Conservation (phyloP, 2,797 vertebrate genomes). For the Myotis vivesi region DNA sequence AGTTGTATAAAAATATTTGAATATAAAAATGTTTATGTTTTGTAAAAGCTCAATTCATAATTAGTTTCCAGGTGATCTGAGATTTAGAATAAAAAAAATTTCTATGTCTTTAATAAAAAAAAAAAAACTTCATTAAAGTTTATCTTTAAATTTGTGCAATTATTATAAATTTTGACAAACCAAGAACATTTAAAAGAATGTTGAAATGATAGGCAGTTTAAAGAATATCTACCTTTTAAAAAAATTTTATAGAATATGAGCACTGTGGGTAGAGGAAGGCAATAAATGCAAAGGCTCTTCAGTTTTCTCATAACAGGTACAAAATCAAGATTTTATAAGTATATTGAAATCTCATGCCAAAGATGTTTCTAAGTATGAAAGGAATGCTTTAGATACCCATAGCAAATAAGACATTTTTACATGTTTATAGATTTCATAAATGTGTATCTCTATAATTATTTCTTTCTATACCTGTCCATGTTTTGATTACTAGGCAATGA, state of each 20-base stretch:
- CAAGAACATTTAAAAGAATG: background rate
- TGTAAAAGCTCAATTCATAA: background rate
- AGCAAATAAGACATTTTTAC: background rate
- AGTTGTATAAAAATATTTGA: background rate
- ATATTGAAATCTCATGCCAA: background rate
- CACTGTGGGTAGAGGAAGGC: background rate
- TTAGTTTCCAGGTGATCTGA: background rate
- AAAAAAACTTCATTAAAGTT: background rate
- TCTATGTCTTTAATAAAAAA: background rate
- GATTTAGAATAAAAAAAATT: constrained; percentile 24
- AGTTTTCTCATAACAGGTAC: background rate
- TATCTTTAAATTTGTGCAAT: background rate
- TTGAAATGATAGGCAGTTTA: background rate
- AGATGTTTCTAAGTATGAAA: background rate
- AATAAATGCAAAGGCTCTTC: background rate
- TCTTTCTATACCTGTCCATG: background rate
- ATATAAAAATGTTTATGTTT: background rate
- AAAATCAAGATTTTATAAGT: constrained; percentile 34
- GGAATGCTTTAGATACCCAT: background rate
- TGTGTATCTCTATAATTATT: background rate
- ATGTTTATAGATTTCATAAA: background rate
- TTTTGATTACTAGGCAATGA: constrained; percentile 4
- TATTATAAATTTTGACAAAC: background rate
- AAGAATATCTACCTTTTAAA: background rate
- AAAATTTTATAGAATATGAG: background rate